A percentile compares a stretch with the other conserved stretches of the same genome.
Conservation (phyloP, 2,888 invertebrate genomes). For the Lacanobia wlatinum region DNA sequence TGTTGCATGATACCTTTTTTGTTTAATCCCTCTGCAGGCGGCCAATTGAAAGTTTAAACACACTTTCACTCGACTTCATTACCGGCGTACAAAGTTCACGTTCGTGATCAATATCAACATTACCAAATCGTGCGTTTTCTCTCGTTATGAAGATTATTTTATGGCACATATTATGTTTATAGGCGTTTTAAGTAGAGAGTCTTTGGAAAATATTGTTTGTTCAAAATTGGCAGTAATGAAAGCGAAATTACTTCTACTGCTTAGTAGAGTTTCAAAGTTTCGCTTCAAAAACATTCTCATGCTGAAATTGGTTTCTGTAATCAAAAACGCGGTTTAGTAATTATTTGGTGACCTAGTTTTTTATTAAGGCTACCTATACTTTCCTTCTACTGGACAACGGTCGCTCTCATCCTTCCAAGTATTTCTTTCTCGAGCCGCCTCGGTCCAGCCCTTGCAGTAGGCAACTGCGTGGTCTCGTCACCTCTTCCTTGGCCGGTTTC, state of each 20-base stretch:
- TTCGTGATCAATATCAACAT: conserved; percentile 61
- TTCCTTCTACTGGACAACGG: no score
- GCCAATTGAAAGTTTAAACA: conserved; percentile 56
- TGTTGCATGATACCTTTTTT: conserved; percentile 48
- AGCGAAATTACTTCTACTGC: neutral
- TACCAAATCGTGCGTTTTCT: conserved; percentile 57
- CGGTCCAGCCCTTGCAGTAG: no score
- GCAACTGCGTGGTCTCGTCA: no score
- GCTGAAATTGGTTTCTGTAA: neutral
- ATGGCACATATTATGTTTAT: conserved; percentile 23
- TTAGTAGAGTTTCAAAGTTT: neutral
- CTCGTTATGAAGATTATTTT: conserved; percentile 47
- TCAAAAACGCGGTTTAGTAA: neutral
- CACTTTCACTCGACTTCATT: conserved; percentile 60
- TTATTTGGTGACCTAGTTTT: neutral
- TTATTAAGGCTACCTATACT: no score
- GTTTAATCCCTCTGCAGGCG: conserved; percentile 29
- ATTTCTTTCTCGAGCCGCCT: no score
- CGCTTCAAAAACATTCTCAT: neutral
- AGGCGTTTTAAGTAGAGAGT: neutral
- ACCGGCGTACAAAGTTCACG: conserved; percentile 56
- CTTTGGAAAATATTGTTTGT: conserved; percentile 14
- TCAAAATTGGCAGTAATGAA: conserved; percentile 2
- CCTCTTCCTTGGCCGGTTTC: no score
- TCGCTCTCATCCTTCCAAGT: no score